Percentiles rank a stretch among this genome's conserved stretches.
Conservation (phyloP, 2,113 vertebrate species). For the Phocoena phocoena region DNA sequence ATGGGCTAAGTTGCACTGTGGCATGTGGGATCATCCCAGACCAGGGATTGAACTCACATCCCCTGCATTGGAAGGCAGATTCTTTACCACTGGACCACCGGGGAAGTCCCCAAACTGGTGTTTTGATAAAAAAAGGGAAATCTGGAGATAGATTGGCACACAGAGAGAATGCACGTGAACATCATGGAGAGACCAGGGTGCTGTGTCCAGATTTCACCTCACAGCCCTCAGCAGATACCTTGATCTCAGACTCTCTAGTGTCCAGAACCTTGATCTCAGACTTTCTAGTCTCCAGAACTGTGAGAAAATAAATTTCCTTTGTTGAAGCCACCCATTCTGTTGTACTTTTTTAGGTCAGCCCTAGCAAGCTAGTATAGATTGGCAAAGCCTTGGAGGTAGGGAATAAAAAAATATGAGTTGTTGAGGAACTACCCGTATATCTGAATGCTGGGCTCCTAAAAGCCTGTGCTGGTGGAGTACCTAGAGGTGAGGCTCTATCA, state of each 20-base stretch:
- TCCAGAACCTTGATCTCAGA: not conserved
- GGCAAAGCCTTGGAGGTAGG: not conserved
- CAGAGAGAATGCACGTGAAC: not conserved
- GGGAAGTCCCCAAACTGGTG: not conserved
- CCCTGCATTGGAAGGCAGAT: too few species aligned
- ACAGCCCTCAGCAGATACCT: not conserved
- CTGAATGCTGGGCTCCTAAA: not conserved
- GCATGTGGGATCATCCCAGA: too few species aligned
- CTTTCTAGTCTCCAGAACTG: not conserved
- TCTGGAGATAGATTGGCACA: not conserved
- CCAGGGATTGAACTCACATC: too few species aligned
- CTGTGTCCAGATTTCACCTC: not conserved
- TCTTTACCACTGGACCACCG: too few species aligned
- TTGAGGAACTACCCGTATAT: not conserved
- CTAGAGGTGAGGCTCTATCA: not conserved
- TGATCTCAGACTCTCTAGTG: not conserved
- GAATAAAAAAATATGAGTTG: not conserved
- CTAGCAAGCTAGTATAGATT: not conserved
- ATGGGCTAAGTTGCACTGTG: too few species aligned
- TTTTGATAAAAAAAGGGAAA: not conserved
- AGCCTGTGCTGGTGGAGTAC: not conserved
- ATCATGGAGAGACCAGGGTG: not conserved
- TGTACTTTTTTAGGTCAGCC: not conserved
- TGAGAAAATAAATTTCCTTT: not conserved
- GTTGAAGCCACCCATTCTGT: not conserved